phyloP scores from a whole-genome alignment of 2,797 vertebrate genomes.

The Dromococcyx pavoninus region DNA sequence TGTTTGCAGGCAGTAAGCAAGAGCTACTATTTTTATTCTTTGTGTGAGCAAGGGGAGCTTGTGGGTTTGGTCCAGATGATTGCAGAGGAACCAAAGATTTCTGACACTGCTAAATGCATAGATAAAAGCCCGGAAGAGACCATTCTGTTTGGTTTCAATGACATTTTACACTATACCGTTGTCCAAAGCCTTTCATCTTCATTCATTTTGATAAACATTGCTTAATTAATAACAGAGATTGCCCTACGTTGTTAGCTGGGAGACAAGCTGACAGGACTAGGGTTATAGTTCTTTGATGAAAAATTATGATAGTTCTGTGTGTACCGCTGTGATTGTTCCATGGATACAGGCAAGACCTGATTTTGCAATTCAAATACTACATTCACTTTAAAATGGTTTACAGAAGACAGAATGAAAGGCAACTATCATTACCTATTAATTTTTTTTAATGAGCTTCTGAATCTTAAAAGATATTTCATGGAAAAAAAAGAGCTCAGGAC shows the following conservation, averaged over 20 bases:
- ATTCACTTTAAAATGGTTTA: background rate
- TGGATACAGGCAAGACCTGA: background rate
- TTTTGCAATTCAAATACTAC: conserved; percentile 39
- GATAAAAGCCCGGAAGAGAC: background rate
- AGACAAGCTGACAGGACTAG: background rate
- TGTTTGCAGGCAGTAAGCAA: background rate
- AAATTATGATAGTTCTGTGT: background rate
- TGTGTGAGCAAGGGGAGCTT: background rate
- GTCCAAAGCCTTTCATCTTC: conserved; percentile 17
- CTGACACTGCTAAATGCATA: background rate
- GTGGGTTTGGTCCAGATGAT: background rate
- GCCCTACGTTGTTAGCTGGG: background rate
- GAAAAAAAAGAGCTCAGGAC: background rate
- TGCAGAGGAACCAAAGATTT: background rate
- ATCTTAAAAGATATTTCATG: conserved; percentile 11
- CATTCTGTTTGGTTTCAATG: background rate
- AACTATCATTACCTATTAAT: background rate
- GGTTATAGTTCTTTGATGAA: conserved; percentile 30
- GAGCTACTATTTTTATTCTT: background rate
- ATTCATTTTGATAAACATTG: background rate
- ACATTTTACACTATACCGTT: background rate
- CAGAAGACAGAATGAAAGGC: conserved; percentile 22
- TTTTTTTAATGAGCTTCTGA: conserved; percentile 17
- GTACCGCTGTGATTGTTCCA: background rate
- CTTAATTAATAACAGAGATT: conserved; percentile 1